Evolutionary conservation across 2,113 vertebrate genomes (phyloP), one percentile per base, ranked within the genome.

Genomic region (Bungarus multicinctus): DNA sequence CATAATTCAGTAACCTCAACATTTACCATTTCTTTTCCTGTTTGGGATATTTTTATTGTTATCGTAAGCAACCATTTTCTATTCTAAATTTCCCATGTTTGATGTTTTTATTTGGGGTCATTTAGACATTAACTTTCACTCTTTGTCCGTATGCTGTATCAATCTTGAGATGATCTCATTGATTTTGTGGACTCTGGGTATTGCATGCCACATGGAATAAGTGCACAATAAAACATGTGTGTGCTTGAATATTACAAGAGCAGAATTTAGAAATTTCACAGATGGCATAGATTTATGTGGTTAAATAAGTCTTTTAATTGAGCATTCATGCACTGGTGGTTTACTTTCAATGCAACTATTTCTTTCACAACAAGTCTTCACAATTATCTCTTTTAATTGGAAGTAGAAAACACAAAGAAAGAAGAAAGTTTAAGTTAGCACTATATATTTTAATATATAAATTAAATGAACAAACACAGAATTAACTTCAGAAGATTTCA

Each of bases 71-170:
- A 6, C 39, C 4, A 0, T 57, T 90, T 94, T 11, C 18, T 47
- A 87, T 34, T 11, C 81, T 58, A 54, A n/a, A 85, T 93, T 92
- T 85, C 52, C 91, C 30, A 85, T 57, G 54, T 90, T 93, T 89
- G 88, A 92, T 89, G 53, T 89, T 89, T 92, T 89, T 47, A 92
- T 47, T 92, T 89, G 14, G 39, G 27, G 88, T 89, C 74, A 87
- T 93, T 87, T 64, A 64, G 60, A 0, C 16, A 81, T 91, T 91
- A 87, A 60, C 94, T 81, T 94, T 94, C 60, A 60, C 16, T 34
- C 4, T 47, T n/a, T 88, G 74, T 90, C 27, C 5, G 39, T 94
- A 47, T 90, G 86, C 11, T 53, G 55, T 2, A 87, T 0, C 3
- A 92, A 91, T 50, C 5, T 50, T 89, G 23, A 16, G 43, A 93